Base-by-base conservation (phyloP, 2,113 vertebrate genomes). In the Prochilodus magdalenae region DNA sequence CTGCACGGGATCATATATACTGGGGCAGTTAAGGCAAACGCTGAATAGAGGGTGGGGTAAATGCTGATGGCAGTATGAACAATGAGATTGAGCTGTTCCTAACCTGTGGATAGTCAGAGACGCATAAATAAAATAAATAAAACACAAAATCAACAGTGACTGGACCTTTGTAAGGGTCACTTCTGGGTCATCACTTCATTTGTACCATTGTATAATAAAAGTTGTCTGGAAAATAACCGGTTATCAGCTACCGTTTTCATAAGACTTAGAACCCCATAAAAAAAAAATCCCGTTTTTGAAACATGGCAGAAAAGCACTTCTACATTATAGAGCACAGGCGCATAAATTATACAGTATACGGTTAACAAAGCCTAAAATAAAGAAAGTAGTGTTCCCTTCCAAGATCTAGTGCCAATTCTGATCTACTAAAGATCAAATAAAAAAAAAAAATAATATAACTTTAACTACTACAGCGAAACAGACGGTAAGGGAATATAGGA, bases 121-220 rank as follows among this genome's bases (percentile, higher is more conserved):
- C 82, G 78, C 90, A 92, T 92, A 93, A 93, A 89, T 93, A 84
- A 93, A 91, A 93, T 93, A 94, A 84, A 89, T 82, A 78, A 80
- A 44, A 44, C 55, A 60, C 63, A 66, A 76, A 75, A 67, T 73
- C n/a, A 78, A 81, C 74, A 76, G 83, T 62, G 66, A 75, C 79
- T 71, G 79, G 59, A 77, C 30, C 30, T 24, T 67, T 70, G 29
- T 40, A 22, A n/a, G 63, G 40, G 53, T 84, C 60, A 75, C 33
- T 57, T 20, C 71, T 30, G 36, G 40, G 63, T 80, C 67, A 71
- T 78, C 26, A 75, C 63, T 75, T 85, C 83, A 81, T 74, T 74
- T 44, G 78, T 86, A 86, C 84, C 71, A 80, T 72, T n/a, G 26
- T 73, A 67, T 66, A 47, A 63, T 70, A 83, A 79, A 86, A 29